These are phyloP conservation scores for Diorhabda carinulata DNA, from an alignment of 1,140 invertebrate genomes.

Conservation along the genomic window DNA sequence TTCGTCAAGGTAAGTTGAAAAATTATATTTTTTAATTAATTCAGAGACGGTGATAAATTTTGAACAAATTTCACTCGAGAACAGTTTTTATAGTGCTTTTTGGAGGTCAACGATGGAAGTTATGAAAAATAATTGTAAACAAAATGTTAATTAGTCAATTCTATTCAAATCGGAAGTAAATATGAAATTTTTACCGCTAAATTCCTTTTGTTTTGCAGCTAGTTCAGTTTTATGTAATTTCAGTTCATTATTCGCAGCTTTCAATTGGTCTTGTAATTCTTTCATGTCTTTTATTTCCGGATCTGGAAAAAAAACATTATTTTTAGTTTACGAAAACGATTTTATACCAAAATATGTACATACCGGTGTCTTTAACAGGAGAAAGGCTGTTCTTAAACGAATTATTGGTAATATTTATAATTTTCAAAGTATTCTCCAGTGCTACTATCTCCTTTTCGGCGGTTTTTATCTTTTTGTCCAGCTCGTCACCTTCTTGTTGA, in stretches of 20 bases:
- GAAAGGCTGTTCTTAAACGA: constrained; percentile 57
- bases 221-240: constrained; percentile 29
- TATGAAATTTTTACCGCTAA: constrained; percentile 29
- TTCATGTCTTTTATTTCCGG: constrained; percentile 36
- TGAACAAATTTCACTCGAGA: too few relatives aligned
- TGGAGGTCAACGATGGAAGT: too few relatives aligned
- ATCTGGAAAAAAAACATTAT: constrained; percentile 29
- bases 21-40: too few relatives aligned
- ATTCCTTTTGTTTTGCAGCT: constrained; percentile 23
- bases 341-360: constrained; percentile 6
- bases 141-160: too few relatives aligned
- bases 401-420: constrained; percentile 63
- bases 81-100: too few relatives aligned
- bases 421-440: constrained; percentile 68
- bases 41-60: too few relatives aligned
- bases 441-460: constrained; percentile 68
- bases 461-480: constrained; percentile 63
- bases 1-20: too few relatives aligned
- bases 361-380: constrained; percentile 52
- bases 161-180: too few relatives aligned
- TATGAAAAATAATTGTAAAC: too few relatives aligned
- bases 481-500: constrained; percentile 64
- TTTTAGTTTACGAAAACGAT: constrained; percentile 9
- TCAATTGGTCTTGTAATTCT: constrained; percentile 36
- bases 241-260: constrained; percentile 22